These are phyloP conservation scores for Pseudococcus longispinus DNA, from an alignment of 2,888 invertebrate species.

Conservation along the genomic window DNA sequence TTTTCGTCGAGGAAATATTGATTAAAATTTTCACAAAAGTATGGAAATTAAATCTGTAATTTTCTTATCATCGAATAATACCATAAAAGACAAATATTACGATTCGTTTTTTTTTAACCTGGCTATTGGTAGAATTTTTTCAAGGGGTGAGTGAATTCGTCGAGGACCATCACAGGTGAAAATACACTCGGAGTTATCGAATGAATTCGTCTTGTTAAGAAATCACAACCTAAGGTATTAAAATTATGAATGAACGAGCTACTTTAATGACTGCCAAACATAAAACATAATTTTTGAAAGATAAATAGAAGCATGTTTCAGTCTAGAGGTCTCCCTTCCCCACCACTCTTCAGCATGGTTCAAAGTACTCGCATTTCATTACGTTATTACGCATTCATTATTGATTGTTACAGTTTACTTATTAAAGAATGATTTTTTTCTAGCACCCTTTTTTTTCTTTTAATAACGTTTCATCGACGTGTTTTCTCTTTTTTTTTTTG, in stretches of 20 bases:
- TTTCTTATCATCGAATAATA: not conserved
- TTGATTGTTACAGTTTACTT: constrained; percentile 47
- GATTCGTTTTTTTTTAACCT: not conserved
- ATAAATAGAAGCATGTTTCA: not conserved
- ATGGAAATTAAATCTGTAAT: constrained; percentile 9
- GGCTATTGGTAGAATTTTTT: not conserved
- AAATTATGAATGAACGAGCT: not conserved
- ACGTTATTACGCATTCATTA: constrained; percentile 21
- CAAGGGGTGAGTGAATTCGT: not conserved
- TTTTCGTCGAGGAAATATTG: constrained; percentile 20
- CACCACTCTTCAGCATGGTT: not conserved
- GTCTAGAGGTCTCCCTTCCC: not conserved
- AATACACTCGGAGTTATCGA: not conserved
- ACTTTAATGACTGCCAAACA: not conserved
- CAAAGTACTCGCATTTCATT: not conserved
- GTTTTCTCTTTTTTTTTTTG: not conserved
- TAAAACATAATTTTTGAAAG: not conserved
- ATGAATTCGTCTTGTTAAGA: not conserved
- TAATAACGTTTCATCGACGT: not conserved
- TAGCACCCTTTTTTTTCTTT: constrained; percentile 13
- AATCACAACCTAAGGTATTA: not conserved
- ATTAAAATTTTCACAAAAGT: constrained; percentile 21
- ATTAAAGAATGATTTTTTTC: constrained; percentile 36
- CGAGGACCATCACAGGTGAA: not conserved
- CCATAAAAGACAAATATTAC: not conserved